Percentiles rank a stretch among this genome's conserved stretches.
These are phyloP conservation scores for Agrotis exclamationis DNA, from an alignment of 2,888 invertebrate genomes.

Conservation along the genomic window DNA sequence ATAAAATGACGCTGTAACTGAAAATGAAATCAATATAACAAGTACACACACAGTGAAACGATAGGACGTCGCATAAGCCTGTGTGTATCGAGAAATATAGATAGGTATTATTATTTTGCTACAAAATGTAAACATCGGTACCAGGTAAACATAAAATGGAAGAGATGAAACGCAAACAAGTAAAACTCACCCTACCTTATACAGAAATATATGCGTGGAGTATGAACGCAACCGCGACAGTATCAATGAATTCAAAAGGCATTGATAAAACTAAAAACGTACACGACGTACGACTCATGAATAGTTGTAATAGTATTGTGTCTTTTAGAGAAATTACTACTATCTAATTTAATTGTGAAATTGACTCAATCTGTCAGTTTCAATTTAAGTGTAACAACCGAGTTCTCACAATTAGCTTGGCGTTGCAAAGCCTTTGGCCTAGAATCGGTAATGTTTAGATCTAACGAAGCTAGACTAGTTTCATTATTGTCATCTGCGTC, in stretches of 20 bases:
- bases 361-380: conserved; percentile 1
- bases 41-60: neutral
- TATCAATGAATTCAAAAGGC: neutral
- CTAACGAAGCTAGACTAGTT: neutral
- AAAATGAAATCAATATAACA: neutral
- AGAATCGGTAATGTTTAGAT: conserved; percentile 8
- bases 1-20: no score
- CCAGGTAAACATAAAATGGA: conserved; percentile 58
- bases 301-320: neutral
- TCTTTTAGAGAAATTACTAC: neutral
- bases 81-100: conserved; percentile 19
- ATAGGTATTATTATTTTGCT: conserved; percentile 45
- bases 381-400: conserved; percentile 15
- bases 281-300: neutral
- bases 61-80: neutral
- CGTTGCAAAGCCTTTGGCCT: neutral
- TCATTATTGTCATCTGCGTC: neutral
- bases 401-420: conserved; percentile 16
- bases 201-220: neutral
- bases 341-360: conserved; percentile 17
- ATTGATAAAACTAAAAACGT: neutral
- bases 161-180: conserved; percentile 48
- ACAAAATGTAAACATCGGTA: conserved; percentile 51
- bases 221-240: neutral
- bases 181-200: conserved; percentile 2